Evolutionary conservation across 2,797 vertebrate species (phyloP), one percentile per base, ranked within the genome.

Genomic region (Propithecus deckenii): DNA sequence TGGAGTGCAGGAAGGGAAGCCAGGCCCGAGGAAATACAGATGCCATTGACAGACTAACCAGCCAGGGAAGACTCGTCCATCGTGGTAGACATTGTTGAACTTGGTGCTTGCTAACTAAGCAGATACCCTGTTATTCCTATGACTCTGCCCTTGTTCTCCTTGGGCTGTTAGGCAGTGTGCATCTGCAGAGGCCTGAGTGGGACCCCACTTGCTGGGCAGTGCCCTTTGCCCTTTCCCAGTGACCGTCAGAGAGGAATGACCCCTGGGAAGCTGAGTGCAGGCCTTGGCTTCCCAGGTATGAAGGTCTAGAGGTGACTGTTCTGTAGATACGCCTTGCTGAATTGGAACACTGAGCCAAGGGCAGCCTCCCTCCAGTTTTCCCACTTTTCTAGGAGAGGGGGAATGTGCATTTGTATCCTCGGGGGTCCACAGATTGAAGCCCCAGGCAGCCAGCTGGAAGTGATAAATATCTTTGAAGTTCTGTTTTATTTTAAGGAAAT

Each of bases 51-150:
- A 41, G 15, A 5, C 35, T 23, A 41, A 35, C 22, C 43, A 14
- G 50, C 59, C 14, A 10, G 32, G 59, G 48, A 59, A 75, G 38
- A 48, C 46, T 25, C 50, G 18, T 30, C 4, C 23, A 4, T 69
- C 74, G 5, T 11, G 25, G 50, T 46, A 30, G 50, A 48, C 32
- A 10, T 12, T 7, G 59, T n/a, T 48, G 78, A 28, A 20, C 41
- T 15, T 12, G 88, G 63, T 17, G 14, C 41, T 20, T 20, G 78
- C 84, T 32, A 4, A 76, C 32, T 48, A 52, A 55, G 72, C 41
- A 20, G 55, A 20, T 1, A 17, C 50, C 18, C 57, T 4, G 1
- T 52, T n/a, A 7, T 43, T 13, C 0, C 14, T 11, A 2, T 4
- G n/a, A 46, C 2, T 22, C 63, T 35, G 10, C 55, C n/a, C 5